Percentiles rank a stretch among this genome's conserved stretches.
Conservation (phyloP, 2,888 invertebrate genomes). For the Agonopterix heracliana region DNA sequence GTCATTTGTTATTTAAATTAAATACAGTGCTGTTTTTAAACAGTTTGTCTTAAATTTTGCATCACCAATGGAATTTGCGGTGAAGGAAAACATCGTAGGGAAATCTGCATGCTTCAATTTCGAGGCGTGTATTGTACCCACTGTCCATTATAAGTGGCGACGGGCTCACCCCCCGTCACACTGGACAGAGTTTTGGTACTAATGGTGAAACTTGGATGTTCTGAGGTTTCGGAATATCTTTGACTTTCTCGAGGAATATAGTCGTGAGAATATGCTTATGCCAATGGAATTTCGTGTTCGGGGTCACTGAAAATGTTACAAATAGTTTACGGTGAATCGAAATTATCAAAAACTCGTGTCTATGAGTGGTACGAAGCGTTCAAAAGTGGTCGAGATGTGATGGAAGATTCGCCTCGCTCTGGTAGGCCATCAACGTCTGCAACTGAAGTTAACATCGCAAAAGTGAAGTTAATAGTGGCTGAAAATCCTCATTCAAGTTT, state of each 20-base stretch:
- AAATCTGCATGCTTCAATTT: too few relatives aligned
- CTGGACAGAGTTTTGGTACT: too few relatives aligned
- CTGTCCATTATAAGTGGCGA: too few relatives aligned
- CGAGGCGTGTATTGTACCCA: too few relatives aligned
- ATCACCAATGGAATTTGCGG: slow-evolving; percentile 1
- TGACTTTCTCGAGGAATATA: too few relatives aligned
- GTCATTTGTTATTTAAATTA: slow-evolving; percentile 13
- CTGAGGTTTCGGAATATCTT: too few relatives aligned
- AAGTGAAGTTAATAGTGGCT: slow-evolving; percentile 3
- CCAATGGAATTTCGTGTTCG: slow-evolving; percentile 19
- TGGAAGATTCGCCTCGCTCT: slow-evolving; percentile 16
- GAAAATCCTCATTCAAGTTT: not conserved
- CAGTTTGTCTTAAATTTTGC: slow-evolving; percentile 17
- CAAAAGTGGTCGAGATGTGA: slow-evolving; percentile 18
- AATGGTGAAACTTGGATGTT: too few relatives aligned
- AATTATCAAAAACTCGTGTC: slow-evolving; percentile 13
- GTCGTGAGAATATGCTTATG: too few relatives aligned
- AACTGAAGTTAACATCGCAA: slow-evolving; percentile 12
- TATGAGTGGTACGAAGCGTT: slow-evolving; percentile 12
- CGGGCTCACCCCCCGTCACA: too few relatives aligned
- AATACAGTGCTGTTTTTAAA: slow-evolving; percentile 9
- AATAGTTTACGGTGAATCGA: slow-evolving; percentile 14
- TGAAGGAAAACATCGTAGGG: too few relatives aligned
- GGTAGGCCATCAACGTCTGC: slow-evolving; percentile 14
- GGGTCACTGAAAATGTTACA: slow-evolving; percentile 17